phyloP scores from a whole-genome alignment of 1,140 invertebrate genomes.

The Aculops lycopersici region DNA sequence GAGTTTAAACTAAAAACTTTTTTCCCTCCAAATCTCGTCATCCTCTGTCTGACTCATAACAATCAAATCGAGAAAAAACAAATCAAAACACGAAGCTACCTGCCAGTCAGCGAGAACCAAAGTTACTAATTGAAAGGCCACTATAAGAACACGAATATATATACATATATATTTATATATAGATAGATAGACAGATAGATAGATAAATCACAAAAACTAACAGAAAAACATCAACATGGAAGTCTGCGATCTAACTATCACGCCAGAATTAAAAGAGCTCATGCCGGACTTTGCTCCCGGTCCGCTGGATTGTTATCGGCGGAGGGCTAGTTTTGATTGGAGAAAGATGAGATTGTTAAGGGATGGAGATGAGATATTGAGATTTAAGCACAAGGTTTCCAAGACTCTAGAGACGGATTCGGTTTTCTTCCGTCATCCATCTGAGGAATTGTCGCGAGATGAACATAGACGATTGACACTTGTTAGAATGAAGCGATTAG shows the following conservation, averaged over 20 bases:
- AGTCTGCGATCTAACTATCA: background rate
- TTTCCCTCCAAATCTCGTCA: too few relatives aligned
- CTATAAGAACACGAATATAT: too few relatives aligned
- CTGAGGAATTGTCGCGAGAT: constrained; percentile 25
- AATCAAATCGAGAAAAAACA: too few relatives aligned
- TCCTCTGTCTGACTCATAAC: too few relatives aligned
- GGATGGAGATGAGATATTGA: constrained; percentile 31
- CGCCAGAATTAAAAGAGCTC: constrained; percentile 1
- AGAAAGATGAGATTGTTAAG: constrained; percentile 34
- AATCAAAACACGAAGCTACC: too few relatives aligned
- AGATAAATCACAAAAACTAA: too few relatives aligned
- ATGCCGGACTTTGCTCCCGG: constrained; percentile 27
- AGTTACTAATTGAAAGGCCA: too few relatives aligned
- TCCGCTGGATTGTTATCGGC: constrained; percentile 34
- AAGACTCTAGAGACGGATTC: constrained; percentile 41
- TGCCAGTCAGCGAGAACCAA: too few relatives aligned
- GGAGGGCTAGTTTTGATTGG: constrained; percentile 38
- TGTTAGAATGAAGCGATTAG: constrained; percentile 24
- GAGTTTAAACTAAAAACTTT: too few relatives aligned
- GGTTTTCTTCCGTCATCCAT: constrained; percentile 27
- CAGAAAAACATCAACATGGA: too few relatives aligned
- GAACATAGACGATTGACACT: constrained; percentile 28
- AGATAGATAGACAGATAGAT: too few relatives aligned
- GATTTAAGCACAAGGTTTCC: constrained; percentile 43
- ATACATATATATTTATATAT: too few relatives aligned